Evolutionary conservation across 1,140 invertebrate species (phyloP).

Genomic region (Triops longicaudatus): DNA sequence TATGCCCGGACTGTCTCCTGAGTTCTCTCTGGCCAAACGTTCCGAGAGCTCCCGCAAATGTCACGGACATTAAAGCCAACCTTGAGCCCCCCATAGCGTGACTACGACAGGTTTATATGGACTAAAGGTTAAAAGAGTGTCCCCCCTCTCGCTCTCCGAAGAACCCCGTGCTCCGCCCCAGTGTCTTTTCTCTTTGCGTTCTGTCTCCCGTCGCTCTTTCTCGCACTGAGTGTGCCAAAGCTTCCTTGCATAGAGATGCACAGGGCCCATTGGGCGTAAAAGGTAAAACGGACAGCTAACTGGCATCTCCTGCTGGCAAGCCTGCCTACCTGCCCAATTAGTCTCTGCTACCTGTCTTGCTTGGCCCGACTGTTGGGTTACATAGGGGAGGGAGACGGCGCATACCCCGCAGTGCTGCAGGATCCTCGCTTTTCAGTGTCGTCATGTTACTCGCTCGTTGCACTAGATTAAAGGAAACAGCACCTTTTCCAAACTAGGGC

Average conservation of each 20-base stretch:
- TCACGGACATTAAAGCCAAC: neutral
- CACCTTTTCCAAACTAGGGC: neutral
- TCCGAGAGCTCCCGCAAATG: neutral
- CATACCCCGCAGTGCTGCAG: neutral
- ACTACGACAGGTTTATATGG: neutral
- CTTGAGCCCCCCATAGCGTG: neutral
- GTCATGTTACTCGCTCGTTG: neutral
- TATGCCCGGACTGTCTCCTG: too few relatives aligned
- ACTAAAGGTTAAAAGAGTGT: neutral
- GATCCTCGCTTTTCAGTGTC: neutral
- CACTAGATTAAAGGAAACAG: neutral
- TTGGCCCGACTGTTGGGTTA: neutral
- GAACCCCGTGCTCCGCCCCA: neutral
- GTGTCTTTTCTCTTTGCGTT: neutral
- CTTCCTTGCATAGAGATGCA: neutral
- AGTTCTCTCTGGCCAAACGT: too few relatives aligned
- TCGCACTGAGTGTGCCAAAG: neutral
- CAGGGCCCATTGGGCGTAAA: neutral
- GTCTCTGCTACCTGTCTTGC: slow-evolving; percentile 3
- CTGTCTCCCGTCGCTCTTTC: neutral
- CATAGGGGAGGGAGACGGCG: neutral
- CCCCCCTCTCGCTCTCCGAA: too few relatives aligned
- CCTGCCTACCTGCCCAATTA: slow-evolving; percentile 10
- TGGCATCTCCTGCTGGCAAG: neutral
- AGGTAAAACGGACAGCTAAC: slow-evolving; percentile 13